Base-by-base conservation (phyloP, 37 sponge, comb jelly and placozoan genomes). In the Amphimedon queenslandica region DNA sequence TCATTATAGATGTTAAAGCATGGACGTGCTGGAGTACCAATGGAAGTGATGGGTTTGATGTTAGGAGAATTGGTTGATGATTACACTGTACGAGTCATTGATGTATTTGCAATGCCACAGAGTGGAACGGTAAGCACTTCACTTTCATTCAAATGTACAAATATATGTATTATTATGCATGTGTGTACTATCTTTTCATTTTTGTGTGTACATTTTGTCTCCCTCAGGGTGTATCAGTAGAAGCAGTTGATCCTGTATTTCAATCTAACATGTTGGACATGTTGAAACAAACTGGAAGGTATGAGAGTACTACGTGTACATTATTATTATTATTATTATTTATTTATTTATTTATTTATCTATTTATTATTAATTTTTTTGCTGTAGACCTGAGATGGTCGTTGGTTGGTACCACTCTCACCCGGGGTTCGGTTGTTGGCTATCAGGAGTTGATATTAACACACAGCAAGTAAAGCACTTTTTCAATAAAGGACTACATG, bases 21-120 rank as follows among this genome's bases (percentile, higher is more conserved):
- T 64, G 76, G 99, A 34, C 87, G 99, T 73, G 99, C 99, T 76
- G 99, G 99, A 36, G 99, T 98, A 10, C 99, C 99, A 39, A 98
- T 98, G 99, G 99, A 98, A 66, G 99, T 98, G 63, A 98, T 98
- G 99, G 99, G 99, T 66, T 79, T 98, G 27, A 98, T 98, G 99
- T 71, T 98, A 70, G 99, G 99, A 39, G 98, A 98, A 47, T 98
- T 98, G 84, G 99, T 98, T 18, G 99, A 98, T 72, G 99, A 98
- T 73, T 98, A 98, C 76, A 98, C 99, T 47, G 99, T 98, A 18
- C 42, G 90, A 66, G 99, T 98, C 21, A 95, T 95, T 63, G 99
- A 98, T 65, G 99, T 98, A 64, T 98, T 98, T 77, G 99, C 99
- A 42, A 98, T 98, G 99, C 99, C 99, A 21, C 99, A 98, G 69